Base-by-base conservation (phyloP, 1,140 invertebrate genomes). In the Neodiprion lecontei region DNA sequence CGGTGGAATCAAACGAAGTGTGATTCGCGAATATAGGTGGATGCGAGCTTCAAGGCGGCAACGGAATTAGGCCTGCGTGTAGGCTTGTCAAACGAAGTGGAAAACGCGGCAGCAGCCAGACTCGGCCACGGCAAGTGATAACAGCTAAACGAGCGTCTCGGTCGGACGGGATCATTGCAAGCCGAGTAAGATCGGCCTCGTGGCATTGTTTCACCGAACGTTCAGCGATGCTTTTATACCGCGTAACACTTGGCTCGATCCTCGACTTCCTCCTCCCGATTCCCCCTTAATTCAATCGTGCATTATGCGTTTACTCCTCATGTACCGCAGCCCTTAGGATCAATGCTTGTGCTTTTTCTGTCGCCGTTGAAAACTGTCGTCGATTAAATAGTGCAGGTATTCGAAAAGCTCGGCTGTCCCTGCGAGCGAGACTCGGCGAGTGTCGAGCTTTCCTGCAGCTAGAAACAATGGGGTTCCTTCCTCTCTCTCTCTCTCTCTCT, bases 281-380 rank as follows among this genome's bases (percentile, higher is more conserved):
- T 61, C 9, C 7, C 7, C 53, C n/a, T 61, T 61, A 61, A 61
- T 61, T 61, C 53, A 40, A 61, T 61, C n/a, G 53, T 40, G 28
- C 28, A 40, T 40, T 40, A 40, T 40, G 28, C 28, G 17, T 21
- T 21, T 21, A 40, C 1, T 40, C 28, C 5, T 40, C 2, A 40
- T 40, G 28, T 40, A 40, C 28, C 17, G 17, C 17, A 78, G 75
- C 74, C 70, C 10, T 70, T 65, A 71, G 71, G 21, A 53, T 68
- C 17, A 53, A 12, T 3, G 1, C 21, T 66, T 7, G 7, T 66
- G 14, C 21, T 66, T 66, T 66, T 3, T 66, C 14, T 7, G 21
- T 65, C 11, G 11, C 11, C n/a, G 11, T 1, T n/a, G n/a, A 11
- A n/a, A 1, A 65, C 61, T 47, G 49, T 72, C 17, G 28, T 72